phyloP scores from a whole-genome alignment of 2,888 invertebrate species.

The Hofmannophila pseudospretella region DNA sequence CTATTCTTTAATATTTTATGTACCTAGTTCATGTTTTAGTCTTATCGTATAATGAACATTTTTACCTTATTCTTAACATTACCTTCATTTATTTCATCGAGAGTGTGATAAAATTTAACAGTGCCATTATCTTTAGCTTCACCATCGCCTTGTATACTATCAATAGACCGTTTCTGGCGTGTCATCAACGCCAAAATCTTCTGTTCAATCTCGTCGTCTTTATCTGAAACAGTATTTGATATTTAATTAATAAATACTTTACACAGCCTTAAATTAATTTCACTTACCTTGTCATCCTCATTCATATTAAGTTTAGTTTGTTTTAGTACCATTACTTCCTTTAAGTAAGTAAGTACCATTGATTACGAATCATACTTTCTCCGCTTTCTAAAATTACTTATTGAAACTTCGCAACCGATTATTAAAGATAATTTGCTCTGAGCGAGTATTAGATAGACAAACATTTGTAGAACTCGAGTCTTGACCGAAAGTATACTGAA shows the following conservation, averaged over 20 bases:
- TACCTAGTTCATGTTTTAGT: not conserved
- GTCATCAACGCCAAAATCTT: conserved; percentile 13
- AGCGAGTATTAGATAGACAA: no score
- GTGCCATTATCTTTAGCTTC: conserved; percentile 29
- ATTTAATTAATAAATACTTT: not conserved
- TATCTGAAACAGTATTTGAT: not conserved
- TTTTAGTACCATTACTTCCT: no score
- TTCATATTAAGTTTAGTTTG: not conserved
- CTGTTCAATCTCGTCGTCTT: conserved; percentile 33
- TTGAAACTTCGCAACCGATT: no score
- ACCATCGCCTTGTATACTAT: not conserved
- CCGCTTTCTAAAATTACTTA: no score
- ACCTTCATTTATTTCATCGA: conserved; percentile 63
- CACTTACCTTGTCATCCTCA: not conserved
- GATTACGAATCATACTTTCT: no score
- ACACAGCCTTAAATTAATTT: not conserved
- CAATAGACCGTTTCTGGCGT: conserved; percentile 3
- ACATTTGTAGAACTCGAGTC: no score
- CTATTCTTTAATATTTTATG: not conserved
- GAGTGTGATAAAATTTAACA: conserved; percentile 40
- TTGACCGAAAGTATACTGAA: no score
- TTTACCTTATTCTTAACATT: no score
- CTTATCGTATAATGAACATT: no score
- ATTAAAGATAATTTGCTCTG: no score
- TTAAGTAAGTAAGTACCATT: no score